phyloP scores from a whole-genome alignment of 1,140 invertebrate genomes.

The Hylyphantes graminicola region DNA sequence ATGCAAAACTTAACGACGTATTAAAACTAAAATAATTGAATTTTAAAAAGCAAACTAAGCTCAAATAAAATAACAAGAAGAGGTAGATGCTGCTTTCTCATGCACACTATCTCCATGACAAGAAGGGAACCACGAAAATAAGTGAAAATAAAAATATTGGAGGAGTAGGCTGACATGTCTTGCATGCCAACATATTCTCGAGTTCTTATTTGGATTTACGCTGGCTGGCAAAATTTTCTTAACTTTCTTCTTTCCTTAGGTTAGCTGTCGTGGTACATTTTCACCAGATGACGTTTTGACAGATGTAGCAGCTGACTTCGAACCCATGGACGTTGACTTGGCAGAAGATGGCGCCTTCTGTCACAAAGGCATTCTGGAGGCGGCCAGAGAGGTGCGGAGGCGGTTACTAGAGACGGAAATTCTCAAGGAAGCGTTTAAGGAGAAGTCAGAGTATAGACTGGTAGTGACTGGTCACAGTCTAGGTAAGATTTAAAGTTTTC shows the following conservation, averaged over 20 bases:
- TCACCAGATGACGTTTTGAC: slow-evolving; percentile 76
- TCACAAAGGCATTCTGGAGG: slow-evolving; percentile 92
- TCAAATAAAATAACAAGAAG: too few relatives aligned
- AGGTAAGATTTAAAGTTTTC: not conserved
- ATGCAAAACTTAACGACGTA: too few relatives aligned
- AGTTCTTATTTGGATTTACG: too few relatives aligned
- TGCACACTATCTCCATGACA: too few relatives aligned
- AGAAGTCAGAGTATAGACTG: slow-evolving; percentile 78
- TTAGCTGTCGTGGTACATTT: slow-evolving; percentile 75
- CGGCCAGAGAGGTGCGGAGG: slow-evolving; percentile 85
- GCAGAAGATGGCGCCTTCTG: slow-evolving; percentile 72
- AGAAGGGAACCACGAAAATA: too few relatives aligned
- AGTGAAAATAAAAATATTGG: too few relatives aligned
- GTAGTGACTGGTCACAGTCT: slow-evolving; percentile 88
- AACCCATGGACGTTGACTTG: slow-evolving; percentile 10
- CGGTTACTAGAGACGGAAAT: slow-evolving; percentile 78
- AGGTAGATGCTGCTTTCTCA: too few relatives aligned
- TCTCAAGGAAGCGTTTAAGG: slow-evolving; percentile 77
- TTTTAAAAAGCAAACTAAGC: too few relatives aligned
- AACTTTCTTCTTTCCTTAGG: not conserved
- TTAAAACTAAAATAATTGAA: too few relatives aligned
- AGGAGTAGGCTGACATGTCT: too few relatives aligned
- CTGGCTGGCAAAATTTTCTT: too few relatives aligned
- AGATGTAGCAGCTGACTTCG: slow-evolving; percentile 12
- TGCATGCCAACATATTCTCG: too few relatives aligned